Base-by-base conservation (phyloP, 2,888 invertebrate genomes). In the Cremastobaeus sp. region DNA sequence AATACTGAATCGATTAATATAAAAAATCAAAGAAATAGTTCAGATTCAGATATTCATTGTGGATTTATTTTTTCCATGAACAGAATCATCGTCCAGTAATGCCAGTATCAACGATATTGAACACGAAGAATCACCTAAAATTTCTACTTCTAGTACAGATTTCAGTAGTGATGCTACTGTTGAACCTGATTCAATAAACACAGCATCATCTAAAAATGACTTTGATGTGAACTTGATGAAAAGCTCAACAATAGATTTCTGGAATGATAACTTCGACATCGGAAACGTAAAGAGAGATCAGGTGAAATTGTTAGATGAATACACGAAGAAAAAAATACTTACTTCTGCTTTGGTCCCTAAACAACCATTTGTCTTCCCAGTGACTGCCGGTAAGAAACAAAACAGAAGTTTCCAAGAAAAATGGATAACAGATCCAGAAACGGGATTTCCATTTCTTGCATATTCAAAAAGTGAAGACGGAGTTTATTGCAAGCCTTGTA, bases 401-500 rank as follows among this genome's bases (percentile, higher is more conserved):
- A 41, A 15, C 18, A 30, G 30, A 57, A 17, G 30, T 17, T 57
- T 57, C 15, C 57, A 57, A 43, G 43, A 41, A 28, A 43, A 14
- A 8, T 34, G 45, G 34, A 15, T 43, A 12, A 57, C 4, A 35
- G n/a, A 18, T 41, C 1, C 3, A 41, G 35, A 34, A 3, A 21
- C 1, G 18, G 57, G 18, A 28, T 45, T 57, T 39, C 21, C 57
- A 9, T 57, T 45, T 34, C 32, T 43, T 11, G 57, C 45, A 11
- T 45, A 57, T 15, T 45, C 57, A n/a, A 57, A 12, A 45, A 45
- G n/a, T 20, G 34, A 57, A 5, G 57, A 57, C 21, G 45, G 57
- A n/a, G 45, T 57, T 8, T 57, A 34, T 30, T 57, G 57, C 34
- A 59, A 59, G 20, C 30, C 32, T 17, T 57, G 43, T 12, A 41